These are phyloP conservation scores for Macrosiphum euphorbiae DNA, from an alignment of 2,888 invertebrate species.

Conservation along the genomic window DNA sequence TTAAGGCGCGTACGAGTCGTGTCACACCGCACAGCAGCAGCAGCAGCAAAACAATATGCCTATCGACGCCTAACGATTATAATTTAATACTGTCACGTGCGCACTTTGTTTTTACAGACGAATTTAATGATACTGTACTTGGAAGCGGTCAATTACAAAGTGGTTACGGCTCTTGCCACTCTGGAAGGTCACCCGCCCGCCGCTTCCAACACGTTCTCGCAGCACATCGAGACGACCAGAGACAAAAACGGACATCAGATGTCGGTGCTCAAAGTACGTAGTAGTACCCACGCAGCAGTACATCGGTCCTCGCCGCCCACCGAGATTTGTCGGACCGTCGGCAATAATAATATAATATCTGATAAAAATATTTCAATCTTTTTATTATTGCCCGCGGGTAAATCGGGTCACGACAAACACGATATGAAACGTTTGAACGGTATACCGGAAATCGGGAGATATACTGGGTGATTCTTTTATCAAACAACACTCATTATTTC, in stretches of 20 bases:
- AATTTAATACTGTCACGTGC: background rate
- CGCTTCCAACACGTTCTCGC: conserved; percentile 84
- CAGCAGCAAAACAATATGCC: background rate
- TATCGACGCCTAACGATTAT: background rate
- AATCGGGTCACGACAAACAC: too few species aligned
- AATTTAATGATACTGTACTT: conserved; percentile 92
- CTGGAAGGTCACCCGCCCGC: conserved; percentile 83
- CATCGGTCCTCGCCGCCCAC: background rate
- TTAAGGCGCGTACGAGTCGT: background rate
- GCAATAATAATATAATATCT: too few species aligned
- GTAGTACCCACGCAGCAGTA: background rate
- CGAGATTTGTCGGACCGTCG: too few species aligned
- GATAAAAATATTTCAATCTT: too few species aligned
- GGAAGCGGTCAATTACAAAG: conserved; percentile 90
- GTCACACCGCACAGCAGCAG: background rate
- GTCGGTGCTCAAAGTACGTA: conserved; percentile 81
- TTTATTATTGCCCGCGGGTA: too few species aligned
- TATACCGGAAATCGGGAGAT: too few species aligned
- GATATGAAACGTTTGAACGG: too few species aligned
- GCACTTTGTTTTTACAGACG: conserved; percentile 75
- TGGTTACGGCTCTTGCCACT: conserved; percentile 85
- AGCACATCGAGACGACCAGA: conserved; percentile 88
- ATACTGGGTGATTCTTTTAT: too few species aligned
- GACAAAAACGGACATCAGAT: conserved; percentile 92
- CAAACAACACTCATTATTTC: too few species aligned